These are phyloP conservation scores for Camponotus pennsylvanicus DNA, from an alignment of 1,140 invertebrate species.

Conservation along the genomic window DNA sequence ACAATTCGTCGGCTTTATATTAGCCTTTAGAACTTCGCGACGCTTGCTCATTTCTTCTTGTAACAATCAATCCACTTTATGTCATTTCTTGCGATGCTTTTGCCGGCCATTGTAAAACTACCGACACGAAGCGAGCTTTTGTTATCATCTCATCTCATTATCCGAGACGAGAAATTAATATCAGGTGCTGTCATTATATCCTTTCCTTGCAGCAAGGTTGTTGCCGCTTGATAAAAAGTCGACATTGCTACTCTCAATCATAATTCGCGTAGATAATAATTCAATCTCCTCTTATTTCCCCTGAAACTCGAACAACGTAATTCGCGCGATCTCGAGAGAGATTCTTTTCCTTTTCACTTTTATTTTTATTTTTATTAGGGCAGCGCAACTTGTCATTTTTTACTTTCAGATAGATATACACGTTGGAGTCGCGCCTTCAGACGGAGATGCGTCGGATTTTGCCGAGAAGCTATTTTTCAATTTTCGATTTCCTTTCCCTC, in stretches of 20 bases:
- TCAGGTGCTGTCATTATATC: constrained; percentile 53
- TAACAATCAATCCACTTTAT: constrained; percentile 26
- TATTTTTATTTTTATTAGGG: too few relatives aligned
- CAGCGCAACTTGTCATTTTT: background rate
- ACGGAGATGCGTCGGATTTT: background rate
- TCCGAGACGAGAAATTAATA: constrained; percentile 59
- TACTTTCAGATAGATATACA: background rate
- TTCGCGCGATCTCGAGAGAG: background rate
- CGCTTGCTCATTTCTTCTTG: background rate
- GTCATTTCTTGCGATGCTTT: constrained; percentile 48
- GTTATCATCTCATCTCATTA: constrained; percentile 58
- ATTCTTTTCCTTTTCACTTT: background rate
- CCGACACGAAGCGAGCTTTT: constrained; percentile 32
- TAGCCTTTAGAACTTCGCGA: constrained; percentile 11
- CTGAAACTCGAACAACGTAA: background rate
- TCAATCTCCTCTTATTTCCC: background rate
- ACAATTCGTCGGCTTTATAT: background rate
- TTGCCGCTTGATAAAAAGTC: constrained; percentile 21
- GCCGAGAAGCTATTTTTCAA: constrained; percentile 1
- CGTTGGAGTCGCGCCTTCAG: too few relatives aligned
- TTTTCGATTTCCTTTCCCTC: constrained; percentile 13
- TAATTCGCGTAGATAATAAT: background rate
- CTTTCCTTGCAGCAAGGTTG: constrained; percentile 46
- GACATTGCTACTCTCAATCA: background rate
- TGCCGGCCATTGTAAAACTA: constrained; percentile 29